Evolutionary conservation across 2,888 invertebrate species (phyloP), one percentile per base, ranked within the genome.

Genomic region (Melinopterus prodromus): DNA sequence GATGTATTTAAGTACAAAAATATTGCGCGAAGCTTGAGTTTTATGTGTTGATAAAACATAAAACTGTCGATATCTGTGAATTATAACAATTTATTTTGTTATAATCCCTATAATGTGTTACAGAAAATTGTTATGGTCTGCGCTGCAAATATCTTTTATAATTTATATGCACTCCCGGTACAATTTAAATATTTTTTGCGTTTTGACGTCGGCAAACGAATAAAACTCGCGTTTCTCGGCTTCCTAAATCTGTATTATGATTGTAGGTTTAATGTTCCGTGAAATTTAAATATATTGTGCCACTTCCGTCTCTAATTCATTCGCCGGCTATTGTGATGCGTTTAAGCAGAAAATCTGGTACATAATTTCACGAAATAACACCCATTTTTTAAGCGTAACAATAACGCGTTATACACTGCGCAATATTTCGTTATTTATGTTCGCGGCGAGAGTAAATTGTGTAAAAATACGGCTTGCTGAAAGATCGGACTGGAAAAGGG

Each of bases 361-460:
- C 53, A 53, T 53, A 53, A 53, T 53, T 53, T 53, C 53, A 53
- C 53, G 53, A 53, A 53, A 53, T 53, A 53, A 53, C 53, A 53
- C 53, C 53, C 7, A n/a, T 53, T 53, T 53, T 53, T 53, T 53
- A 53, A 53, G 9, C 53, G 7, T 12, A 53, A 12, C 53, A 53
- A 53, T 53, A 53, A 53, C 53, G 12, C 53, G 12, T 53, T 53
- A 53, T 53, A 53, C 53, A 53, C 9, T 53, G 53, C 53, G 53
- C 53, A 12, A 26, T 53, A 53, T 53, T 53, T 53, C 5, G 53
- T 53, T 53, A 53, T 53, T 53, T 53, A 53, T 53, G 53, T 12
- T 12, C 12, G 53, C 5, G 53, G 53, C 9, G 7, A 12, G 53
- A 53, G 53, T 53, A 53, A 53, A 53, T 53, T 53, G 53, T 53